Evolutionary conservation across 2,888 invertebrate genomes (phyloP), one percentile per base, ranked within the genome.

Genomic region (Brachycybe producta): DNA sequence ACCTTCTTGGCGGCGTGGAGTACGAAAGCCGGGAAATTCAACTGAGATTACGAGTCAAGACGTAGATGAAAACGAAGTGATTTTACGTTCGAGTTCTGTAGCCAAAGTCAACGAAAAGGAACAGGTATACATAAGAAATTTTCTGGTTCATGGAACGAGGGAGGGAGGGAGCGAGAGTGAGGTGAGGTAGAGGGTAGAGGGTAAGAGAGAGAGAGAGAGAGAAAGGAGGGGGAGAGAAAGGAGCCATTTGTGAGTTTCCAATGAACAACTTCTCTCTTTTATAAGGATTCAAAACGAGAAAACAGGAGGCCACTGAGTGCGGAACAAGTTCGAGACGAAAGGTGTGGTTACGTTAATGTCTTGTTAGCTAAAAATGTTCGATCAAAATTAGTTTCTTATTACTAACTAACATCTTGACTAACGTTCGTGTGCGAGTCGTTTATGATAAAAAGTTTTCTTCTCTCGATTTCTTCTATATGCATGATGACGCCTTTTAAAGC

Each of bases 1-100:
- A 21, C 36, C 46, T 34, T 49, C 49, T 21, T 53, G 51, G 51
- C 32, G 53, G 34, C 39, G 51, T 19, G 38, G 38, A 17, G 45
- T 50, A 5, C 44, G 53, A 13, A 53, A 53, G 27, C 32, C 49
- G 5, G 52, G 40, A n/a, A 48, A 43, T 47, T 28, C 48, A 32
- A 21, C 30, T 34, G 41, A 40, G 19, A 51, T 23, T 19, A 40
- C 32, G 15, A 39, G 39, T 47, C 40, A 32, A 40, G 40, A 38
- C 2, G 11, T 40, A 48, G 30, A 23, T 5, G 42, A 30, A 2
- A 47, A 39, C 7, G 51, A 51, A 15, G 45, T 46, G 4, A 15
- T 32, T 15, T 41, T 47, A 28, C 47, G 47, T 19, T 11, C 45
- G 26, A 30, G 27, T 13, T 27, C 27, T 3, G 40, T 28, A 15